Evolutionary conservation across 2,888 invertebrate genomes (phyloP).

Genomic region (Calameuta filiformis): DNA sequence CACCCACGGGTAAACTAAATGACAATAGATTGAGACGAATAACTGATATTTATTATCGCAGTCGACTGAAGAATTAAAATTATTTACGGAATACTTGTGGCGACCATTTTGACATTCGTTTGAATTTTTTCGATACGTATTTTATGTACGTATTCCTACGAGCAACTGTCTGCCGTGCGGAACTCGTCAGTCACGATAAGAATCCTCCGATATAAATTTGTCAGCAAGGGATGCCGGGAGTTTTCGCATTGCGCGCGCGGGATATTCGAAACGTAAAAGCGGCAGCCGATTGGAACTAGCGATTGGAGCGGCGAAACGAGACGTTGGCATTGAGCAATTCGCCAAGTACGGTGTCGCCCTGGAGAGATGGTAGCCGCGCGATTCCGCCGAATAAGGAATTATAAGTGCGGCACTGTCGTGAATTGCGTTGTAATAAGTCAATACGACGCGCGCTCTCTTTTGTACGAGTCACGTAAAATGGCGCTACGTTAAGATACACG

Average conservation of each 20-base stretch:
- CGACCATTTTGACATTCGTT: neutral
- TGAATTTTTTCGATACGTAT: neutral
- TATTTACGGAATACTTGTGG: neutral
- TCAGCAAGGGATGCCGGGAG: neutral
- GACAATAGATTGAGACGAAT: neutral
- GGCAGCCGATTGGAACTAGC: neutral
- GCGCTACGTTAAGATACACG: neutral
- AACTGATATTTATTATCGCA: neutral
- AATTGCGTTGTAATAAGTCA: constrained; percentile 55
- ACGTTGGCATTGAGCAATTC: constrained; percentile 53
- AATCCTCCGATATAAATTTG: neutral
- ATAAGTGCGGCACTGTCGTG: constrained; percentile 51
- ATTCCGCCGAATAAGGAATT: constrained; percentile 61
- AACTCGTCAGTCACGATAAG: neutral
- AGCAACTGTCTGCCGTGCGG: neutral
- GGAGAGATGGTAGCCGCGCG: constrained; percentile 47
- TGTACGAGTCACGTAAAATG: neutral
- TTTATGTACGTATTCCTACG: neutral
- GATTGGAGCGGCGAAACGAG: constrained; percentile 7
- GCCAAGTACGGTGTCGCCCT: constrained; percentile 58
- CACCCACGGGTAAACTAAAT: neutral
- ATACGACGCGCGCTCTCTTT: constrained; percentile 35
- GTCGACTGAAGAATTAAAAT: neutral
- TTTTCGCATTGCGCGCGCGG: neutral
- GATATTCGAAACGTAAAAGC: neutral